These are phyloP conservation scores for Ochotona curzoniae DNA, from an alignment of 2,113 vertebrate genomes.

Conservation along the genomic window DNA sequence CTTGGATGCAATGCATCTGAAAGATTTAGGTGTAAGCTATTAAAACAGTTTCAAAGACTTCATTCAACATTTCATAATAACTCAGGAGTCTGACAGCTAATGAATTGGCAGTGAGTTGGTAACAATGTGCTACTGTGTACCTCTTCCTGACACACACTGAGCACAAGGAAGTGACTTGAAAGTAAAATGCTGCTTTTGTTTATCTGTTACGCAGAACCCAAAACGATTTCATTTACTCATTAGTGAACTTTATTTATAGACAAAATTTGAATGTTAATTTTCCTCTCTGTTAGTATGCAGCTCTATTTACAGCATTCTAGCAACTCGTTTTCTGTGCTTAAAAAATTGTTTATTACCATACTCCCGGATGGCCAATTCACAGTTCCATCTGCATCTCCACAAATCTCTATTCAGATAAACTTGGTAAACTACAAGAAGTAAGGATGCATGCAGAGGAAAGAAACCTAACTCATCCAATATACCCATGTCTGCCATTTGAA, in stretches of 20 bases:
- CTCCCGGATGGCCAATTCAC: conserved; percentile 70
- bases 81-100: background rate
- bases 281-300: conserved; percentile 71
- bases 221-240: conserved; percentile 47
- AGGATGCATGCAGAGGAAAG: background rate
- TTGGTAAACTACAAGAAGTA: conserved; percentile 53
- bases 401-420: conserved; percentile 57
- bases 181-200: conserved; percentile 43
- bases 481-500: background rate
- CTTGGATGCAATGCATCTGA: background rate
- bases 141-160: background rate
- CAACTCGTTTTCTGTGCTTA: conserved; percentile 73
- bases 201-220: conserved; percentile 58
- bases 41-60: background rate
- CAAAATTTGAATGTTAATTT: conserved; percentile 72
- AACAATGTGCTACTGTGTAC: background rate
- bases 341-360: conserved; percentile 72
- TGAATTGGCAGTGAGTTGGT: background rate
- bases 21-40: background rate
- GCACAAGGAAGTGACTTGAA: background rate
- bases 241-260: conserved; percentile 71
- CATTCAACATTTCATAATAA: background rate
- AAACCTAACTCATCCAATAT: background rate
- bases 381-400: conserved; percentile 59
- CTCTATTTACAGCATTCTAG: conserved; percentile 59